These are phyloP conservation scores for Elgaria multicarinata DNA, from an alignment of 2,113 vertebrate genomes.

Conservation along the genomic window DNA sequence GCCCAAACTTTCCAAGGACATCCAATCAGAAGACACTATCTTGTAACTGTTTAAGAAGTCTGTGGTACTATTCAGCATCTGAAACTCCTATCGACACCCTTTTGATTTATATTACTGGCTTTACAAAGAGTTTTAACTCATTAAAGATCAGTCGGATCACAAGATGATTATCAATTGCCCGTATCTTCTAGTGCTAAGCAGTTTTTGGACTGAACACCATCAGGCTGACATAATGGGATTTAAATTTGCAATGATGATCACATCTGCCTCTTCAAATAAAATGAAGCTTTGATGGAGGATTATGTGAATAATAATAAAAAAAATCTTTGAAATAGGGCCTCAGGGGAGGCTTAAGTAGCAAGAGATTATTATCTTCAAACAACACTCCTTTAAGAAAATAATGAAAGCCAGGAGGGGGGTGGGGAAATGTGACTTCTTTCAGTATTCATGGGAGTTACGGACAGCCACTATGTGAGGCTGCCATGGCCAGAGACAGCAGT, in stretches of 20 bases:
- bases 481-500: background rate
- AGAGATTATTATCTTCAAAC: constrained; percentile 33
- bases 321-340: constrained; percentile 40
- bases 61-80: background rate
- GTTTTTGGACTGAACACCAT: constrained; percentile 17
- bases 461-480: background rate
- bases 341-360: constrained; percentile 37
- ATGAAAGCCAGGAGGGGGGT: constrained; percentile 6
- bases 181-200: background rate
- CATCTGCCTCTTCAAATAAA: constrained; percentile 52
- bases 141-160: constrained; percentile 12
- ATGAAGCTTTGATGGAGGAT: constrained; percentile 19
- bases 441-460: accelerated
- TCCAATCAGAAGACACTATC: background rate
- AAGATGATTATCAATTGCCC: constrained; percentile 22
- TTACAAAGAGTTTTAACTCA: constrained; percentile 24
- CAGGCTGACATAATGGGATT: constrained; percentile 32
- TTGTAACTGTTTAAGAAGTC: background rate
- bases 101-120: constrained; percentile 2
- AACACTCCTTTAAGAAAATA: constrained; percentile 20
- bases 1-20: background rate
- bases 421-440: constrained; percentile 11
- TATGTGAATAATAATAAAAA: constrained; percentile 39
- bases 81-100: accelerated
- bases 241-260: background rate